Evolutionary conservation across 2,113 vertebrate species (phyloP).

Genomic region (Pontoporia blainvillei): DNA sequence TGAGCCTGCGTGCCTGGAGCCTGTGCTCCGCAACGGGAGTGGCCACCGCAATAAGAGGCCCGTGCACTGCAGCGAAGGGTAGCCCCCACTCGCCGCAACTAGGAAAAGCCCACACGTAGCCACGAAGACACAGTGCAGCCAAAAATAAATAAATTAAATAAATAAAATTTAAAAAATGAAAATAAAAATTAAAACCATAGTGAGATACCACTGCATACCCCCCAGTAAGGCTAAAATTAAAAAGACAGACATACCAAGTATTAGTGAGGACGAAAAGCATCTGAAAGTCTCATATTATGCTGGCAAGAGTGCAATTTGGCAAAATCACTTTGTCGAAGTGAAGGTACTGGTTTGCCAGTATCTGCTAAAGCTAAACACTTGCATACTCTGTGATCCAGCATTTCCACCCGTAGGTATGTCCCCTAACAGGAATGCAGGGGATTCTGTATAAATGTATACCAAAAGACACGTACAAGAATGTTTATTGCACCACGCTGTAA

Average conservation of each 20-base stretch:
- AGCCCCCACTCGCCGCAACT: too few species aligned
- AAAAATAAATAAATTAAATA: too few species aligned
- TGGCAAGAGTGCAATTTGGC: not conserved
- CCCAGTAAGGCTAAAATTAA: not conserved
- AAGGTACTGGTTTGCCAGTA: not conserved
- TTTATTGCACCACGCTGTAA: not conserved
- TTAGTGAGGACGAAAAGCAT: not conserved
- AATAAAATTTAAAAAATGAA: not conserved
- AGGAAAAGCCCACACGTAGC: too few species aligned
- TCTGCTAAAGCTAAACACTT: not conserved
- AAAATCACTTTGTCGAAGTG: not conserved
- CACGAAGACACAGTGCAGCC: too few species aligned
- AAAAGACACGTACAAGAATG: not conserved
- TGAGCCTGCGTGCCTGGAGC: too few species aligned
- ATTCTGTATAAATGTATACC: not conserved
- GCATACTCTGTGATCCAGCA: not conserved
- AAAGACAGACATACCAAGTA: not conserved
- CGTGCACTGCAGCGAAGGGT: too few species aligned
- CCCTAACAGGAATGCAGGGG: not conserved
- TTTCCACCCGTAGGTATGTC: not conserved
- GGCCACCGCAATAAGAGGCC: too few species aligned
- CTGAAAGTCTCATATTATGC: not conserved
- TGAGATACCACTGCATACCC: not conserved
- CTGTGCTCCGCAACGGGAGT: too few species aligned
- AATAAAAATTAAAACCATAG: not conserved